phyloP scores from a whole-genome alignment of 2,797 vertebrate genomes.

The Cuniculus paca region DNA sequence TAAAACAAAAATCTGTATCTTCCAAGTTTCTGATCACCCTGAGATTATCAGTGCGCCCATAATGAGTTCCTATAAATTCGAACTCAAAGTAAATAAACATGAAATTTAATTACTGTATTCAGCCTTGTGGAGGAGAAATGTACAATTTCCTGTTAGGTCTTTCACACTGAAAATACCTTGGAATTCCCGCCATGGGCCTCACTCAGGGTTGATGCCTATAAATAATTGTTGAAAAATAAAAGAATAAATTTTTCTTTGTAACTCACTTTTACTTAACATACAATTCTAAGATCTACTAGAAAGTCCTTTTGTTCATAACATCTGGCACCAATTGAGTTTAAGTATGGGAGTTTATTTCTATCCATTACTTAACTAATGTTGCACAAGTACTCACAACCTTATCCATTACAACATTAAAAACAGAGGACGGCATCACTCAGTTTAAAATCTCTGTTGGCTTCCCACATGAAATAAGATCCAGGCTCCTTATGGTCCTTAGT shows the following conservation, averaged over 20 bases:
- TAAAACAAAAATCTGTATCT: background rate
- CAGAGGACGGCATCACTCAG: background rate
- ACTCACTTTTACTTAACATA: background rate
- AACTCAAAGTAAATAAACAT: slow-evolving; percentile 59
- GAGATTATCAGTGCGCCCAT: slow-evolving; percentile 6
- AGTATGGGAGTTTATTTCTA: background rate
- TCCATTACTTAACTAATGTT: slow-evolving; percentile 5
- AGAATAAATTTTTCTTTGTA: background rate
- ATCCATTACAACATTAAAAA: background rate
- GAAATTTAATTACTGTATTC: slow-evolving; percentile 29
- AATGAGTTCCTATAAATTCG: slow-evolving; percentile 44
- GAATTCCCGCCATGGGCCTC: background rate
- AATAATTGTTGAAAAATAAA: slow-evolving; percentile 44
- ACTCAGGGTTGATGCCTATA: background rate
- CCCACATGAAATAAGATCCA: background rate
- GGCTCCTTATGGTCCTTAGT: background rate
- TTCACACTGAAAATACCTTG: slow-evolving; percentile 13
- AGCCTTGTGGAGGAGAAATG: slow-evolving; percentile 1
- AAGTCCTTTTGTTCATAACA: background rate
- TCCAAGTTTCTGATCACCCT: slow-evolving; percentile 37
- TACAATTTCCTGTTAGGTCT: background rate
- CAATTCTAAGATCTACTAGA: background rate
- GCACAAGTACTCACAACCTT: background rate
- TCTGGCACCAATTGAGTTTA: background rate
- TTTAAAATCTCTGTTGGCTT: background rate